These are phyloP conservation scores for Epinotia ramella DNA, from an alignment of 2,888 invertebrate species.

Conservation along the genomic window DNA sequence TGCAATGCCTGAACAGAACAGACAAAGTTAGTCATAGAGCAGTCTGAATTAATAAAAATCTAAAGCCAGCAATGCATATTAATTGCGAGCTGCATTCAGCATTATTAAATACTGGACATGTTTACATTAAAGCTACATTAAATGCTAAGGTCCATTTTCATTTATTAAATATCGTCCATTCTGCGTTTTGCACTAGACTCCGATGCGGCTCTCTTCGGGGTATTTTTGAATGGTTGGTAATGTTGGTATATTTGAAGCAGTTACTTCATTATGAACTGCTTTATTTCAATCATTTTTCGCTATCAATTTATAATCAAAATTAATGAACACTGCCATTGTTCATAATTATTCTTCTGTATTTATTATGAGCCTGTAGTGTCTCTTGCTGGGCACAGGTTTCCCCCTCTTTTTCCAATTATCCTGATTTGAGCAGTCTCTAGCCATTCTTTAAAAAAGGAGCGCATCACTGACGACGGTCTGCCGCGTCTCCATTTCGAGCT, in stretches of 20 bases:
- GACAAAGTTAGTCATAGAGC: slow-evolving; percentile 1
- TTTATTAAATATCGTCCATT: neutral
- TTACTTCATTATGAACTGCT: neutral
- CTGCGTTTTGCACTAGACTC: neutral
- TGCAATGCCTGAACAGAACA: neutral
- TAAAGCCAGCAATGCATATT: slow-evolving; percentile 9
- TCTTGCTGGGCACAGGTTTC: no score
- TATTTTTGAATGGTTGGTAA: neutral
- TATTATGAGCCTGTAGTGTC: no score
- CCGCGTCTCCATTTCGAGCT: no score
- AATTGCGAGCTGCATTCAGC: slow-evolving; percentile 2
- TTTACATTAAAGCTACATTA: slow-evolving; percentile 7
- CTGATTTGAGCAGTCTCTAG: no score
- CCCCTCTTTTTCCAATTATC: no score
- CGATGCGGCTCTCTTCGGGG: neutral
- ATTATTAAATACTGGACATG: neutral
- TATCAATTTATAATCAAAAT: neutral
- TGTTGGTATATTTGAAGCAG: neutral
- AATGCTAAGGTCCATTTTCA: neutral
- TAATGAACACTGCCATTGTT: no score
- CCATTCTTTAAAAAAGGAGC: no score
- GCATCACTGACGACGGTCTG: no score
- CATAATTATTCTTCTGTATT: no score
- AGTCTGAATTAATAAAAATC: slow-evolving; percentile 4
- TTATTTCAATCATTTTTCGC: neutral